Evolutionary conservation across 2,113 vertebrate genomes (phyloP), one percentile per base, ranked within the genome.

Genomic region (Charadrius vociferus): DNA sequence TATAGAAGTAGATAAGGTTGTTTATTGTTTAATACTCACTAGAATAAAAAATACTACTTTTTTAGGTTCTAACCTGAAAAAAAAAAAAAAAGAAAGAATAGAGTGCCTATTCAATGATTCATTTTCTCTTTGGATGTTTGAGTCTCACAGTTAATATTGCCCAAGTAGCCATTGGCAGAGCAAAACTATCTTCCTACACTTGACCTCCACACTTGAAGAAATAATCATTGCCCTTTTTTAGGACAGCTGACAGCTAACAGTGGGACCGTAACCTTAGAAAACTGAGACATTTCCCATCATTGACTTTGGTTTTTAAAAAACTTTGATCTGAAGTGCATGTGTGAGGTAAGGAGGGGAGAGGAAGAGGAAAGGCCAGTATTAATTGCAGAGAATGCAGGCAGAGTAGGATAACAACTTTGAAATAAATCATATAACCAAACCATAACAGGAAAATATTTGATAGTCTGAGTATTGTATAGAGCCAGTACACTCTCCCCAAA

Each of bases 391-490:
- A 43, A 2, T 24, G 19, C 74, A 65, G 70, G 62, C 81, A 75
- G 62, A 80, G 62, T 75, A 82, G 84, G 49, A 94, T 81, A 94
- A 94, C 86, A 95, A 74, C n/a, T 93, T 79, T 87, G 70, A 95
- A 90, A 96, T 90, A 95, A 94, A 95, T 96, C 93, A 85, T 56
- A 50, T 56, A 82, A 82, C 66, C 32, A 85, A 96, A 93, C 21
- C 86, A 94, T 89, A 96, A 96, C 90, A 96, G 96, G 96, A 96
- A 96, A 90, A 82, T 90, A 84, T 86, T 96, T 96, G 59, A 85
- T 56, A 87, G 49, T 52, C 70, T 72, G 78, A 79, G 49, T 43
- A 56, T 12, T 79, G 36, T 34, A n/a, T 4, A 72, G 39, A 75
- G 74, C 24, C 66, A 87, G 34, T 6, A 52, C 1, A 0, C 15